phyloP scores from a whole-genome alignment of 2,888 invertebrate genomes.

The Halictus quadricinctus region DNA sequence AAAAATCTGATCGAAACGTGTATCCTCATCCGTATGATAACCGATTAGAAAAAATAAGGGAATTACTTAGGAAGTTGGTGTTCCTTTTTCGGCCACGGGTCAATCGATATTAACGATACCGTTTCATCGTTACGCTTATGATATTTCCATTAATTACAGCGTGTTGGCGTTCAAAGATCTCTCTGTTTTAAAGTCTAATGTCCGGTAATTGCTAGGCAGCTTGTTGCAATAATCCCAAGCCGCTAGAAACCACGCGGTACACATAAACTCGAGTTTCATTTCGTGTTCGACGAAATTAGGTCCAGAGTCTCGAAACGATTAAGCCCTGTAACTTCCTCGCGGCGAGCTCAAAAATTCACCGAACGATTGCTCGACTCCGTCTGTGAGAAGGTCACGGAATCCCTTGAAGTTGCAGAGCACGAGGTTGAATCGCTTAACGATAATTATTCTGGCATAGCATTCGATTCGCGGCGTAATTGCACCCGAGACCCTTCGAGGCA shows the following conservation, averaged over 20 bases:
- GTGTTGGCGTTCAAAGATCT: background rate
- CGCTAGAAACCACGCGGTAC: background rate
- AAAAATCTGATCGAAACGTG: no score
- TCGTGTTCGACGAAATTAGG: constrained; percentile 15
- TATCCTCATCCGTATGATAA: no score
- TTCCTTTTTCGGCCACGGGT: background rate
- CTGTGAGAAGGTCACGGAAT: constrained; percentile 58
- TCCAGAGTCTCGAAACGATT: constrained; percentile 8
- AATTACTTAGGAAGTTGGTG: no score
- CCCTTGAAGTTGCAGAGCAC: constrained; percentile 28
- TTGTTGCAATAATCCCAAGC: background rate
- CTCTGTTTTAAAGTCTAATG: background rate
- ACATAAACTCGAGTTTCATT: constrained; percentile 1
- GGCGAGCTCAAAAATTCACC: constrained; percentile 33
- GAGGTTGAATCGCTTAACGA: constrained; percentile 60
- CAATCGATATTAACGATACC: background rate
- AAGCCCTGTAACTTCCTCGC: constrained; percentile 1
- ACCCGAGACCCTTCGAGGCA: constrained; percentile 38
- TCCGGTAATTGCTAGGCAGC: background rate
- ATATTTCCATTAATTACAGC: constrained; percentile 5
- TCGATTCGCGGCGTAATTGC: constrained; percentile 56
- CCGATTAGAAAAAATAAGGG: no score
- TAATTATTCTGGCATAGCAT: constrained; percentile 57
- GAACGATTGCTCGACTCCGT: constrained; percentile 23
- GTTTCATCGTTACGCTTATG: background rate